Conservation (phyloP, 2,797 vertebrate genomes). For the Adelosebastes latens region DNA sequence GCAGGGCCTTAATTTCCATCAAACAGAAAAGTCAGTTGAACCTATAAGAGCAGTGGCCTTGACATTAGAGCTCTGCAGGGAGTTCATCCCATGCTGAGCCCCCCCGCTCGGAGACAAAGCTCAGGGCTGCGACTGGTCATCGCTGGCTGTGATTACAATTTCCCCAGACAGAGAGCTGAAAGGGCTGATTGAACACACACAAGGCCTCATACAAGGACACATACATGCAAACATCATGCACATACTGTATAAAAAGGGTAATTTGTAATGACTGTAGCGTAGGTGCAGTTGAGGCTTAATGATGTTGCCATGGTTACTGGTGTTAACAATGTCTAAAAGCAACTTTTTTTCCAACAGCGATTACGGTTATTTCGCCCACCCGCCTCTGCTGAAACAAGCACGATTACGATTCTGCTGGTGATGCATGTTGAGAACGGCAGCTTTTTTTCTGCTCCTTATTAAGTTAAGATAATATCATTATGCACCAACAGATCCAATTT, state of each 20-base stretch:
- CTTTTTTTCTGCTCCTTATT: slow-evolving; percentile 9
- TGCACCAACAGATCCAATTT: slow-evolving; percentile 11
- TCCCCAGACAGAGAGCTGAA: slow-evolving; percentile 2
- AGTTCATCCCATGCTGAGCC: slow-evolving; percentile 47
- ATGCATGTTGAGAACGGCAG: slow-evolving; percentile 2
- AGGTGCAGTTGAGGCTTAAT: background rate
- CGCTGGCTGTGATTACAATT: slow-evolving; percentile 39
- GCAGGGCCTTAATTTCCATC: slow-evolving; percentile 37
- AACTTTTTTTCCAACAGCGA: background rate
- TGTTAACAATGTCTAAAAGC: slow-evolving; percentile 25
- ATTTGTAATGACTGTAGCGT: background rate
- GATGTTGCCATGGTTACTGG: slow-evolving; percentile 36
- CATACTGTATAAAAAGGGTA: background rate
- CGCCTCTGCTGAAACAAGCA: background rate
- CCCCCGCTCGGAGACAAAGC: slow-evolving; percentile 25
- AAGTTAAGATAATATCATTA: slow-evolving; percentile 26
- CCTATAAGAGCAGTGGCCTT: slow-evolving; percentile 23
- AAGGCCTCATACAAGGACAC: background rate
- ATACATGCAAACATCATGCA: background rate
- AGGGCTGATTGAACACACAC: slow-evolving; percentile 15
- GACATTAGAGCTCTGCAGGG: slow-evolving; percentile 50
- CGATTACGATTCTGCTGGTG: slow-evolving; percentile 24
- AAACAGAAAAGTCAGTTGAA: slow-evolving; percentile 20
- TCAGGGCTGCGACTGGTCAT: slow-evolving; percentile 21
- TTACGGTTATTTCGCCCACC: background rate